Conservation (phyloP, 2,113 vertebrate species). For the Phaethornis superciliosus region DNA sequence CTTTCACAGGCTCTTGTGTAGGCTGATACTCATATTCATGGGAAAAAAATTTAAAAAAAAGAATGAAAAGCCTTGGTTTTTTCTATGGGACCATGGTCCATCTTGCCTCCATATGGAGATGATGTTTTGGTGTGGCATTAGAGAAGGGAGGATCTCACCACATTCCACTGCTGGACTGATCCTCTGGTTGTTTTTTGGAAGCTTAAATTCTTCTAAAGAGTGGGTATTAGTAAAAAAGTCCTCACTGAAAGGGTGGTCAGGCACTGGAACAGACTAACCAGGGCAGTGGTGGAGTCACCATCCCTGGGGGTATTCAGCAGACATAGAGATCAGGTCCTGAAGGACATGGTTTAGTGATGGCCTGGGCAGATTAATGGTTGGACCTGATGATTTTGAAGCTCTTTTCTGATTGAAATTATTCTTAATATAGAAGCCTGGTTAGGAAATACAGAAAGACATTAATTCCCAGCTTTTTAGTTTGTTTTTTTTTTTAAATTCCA, state of each 20-base stretch:
- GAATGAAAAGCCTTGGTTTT: not conserved
- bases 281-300: no score
- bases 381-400: no score
- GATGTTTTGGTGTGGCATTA: not conserved
- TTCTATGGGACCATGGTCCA: not conserved
- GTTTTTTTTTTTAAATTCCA: not conserved
- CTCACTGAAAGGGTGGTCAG: no score
- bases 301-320: no score
- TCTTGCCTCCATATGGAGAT: not conserved
- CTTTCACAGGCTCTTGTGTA: not conserved
- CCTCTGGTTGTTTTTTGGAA: not conserved
- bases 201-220: no score
- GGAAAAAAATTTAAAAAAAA: not conserved
- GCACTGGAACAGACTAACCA: no score
- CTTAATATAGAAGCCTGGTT: not conserved
- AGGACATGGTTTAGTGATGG: no score
- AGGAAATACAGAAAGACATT: not conserved
- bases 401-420: no score
- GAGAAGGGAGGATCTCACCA: not conserved
- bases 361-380: no score
- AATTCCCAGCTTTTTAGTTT: fast-evolving
- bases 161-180: fast-evolving
- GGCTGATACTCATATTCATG: not conserved
- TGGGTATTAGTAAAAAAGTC: no score
- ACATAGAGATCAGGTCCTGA: no score